These are phyloP conservation scores for Oreortyx pictus DNA, from an alignment of 2,797 vertebrate genomes.

Conservation along the genomic window DNA sequence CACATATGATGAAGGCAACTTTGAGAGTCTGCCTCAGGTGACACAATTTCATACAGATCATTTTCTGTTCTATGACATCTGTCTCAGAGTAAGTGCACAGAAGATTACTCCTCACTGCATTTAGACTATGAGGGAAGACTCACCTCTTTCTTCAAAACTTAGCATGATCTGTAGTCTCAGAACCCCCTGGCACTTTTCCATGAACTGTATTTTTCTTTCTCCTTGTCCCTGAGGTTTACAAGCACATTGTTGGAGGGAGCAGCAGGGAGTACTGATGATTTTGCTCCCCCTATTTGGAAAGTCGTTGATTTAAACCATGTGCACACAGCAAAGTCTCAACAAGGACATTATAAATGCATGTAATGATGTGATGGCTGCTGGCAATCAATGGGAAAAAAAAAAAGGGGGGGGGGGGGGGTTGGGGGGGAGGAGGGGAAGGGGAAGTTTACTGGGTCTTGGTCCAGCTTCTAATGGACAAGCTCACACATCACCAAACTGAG, in stretches of 20 bases:
- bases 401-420: no score
- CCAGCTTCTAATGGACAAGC: conserved; percentile 43
- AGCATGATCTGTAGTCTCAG: conserved; percentile 3
- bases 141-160: conserved; percentile 16
- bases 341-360: conserved; percentile 50
- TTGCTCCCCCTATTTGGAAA: conserved; percentile 30
- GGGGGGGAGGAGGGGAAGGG: neutral
- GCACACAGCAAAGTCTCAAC: conserved; percentile 35
- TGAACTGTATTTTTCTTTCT: conserved; percentile 16
- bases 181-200: neutral
- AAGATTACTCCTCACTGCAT: neutral
- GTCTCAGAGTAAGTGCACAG: neutral
- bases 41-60: neutral
- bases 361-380: conserved; percentile 48
- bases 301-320: conserved; percentile 68
- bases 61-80: neutral
- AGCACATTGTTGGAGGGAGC: conserved; percentile 6
- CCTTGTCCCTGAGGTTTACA: conserved; percentile 47
- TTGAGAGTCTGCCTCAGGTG: neutral
- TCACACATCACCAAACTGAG: conserved; percentile 50
- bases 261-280: conserved; percentile 34
- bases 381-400: neutral
- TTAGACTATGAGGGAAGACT: conserved; percentile 21
- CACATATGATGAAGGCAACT: neutral
- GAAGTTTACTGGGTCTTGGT: conserved; percentile 40